These are phyloP conservation scores for Tanytarsus gracilentus DNA, from an alignment of 2,888 invertebrate species.

Conservation along the genomic window DNA sequence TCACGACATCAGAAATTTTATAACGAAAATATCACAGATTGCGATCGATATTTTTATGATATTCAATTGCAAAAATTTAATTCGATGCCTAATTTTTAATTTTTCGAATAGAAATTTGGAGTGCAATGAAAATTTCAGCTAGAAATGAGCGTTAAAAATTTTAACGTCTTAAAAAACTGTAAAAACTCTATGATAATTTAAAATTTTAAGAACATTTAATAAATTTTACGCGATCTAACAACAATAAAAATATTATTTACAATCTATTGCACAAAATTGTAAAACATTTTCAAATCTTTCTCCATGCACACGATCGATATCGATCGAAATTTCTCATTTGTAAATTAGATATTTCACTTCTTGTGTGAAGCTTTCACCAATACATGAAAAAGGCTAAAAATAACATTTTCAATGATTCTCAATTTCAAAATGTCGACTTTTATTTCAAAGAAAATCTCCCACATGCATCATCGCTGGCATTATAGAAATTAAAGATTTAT, in stretches of 20 bases:
- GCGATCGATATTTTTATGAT: too few species aligned
- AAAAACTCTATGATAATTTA: background rate
- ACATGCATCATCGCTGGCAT: background rate
- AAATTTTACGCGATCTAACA: background rate
- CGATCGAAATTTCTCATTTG: background rate
- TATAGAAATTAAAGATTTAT: background rate
- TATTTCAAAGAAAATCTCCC: background rate
- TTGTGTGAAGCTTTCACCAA: constrained; percentile 10
- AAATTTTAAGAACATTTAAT: background rate
- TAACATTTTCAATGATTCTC: constrained; percentile 25
- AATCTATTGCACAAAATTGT: too few species aligned
- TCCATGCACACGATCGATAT: background rate
- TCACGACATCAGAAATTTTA: too few species aligned
- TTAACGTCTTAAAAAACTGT: background rate
- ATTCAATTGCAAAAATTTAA: too few species aligned
- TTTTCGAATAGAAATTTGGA: background rate
- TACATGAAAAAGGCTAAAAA: constrained; percentile 15
- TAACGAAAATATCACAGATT: too few species aligned
- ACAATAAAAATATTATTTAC: too few species aligned
- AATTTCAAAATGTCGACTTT: background rate
- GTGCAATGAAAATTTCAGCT: background rate
- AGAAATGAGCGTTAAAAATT: background rate
- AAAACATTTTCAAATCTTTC: too few species aligned
- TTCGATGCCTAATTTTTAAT: too few species aligned
- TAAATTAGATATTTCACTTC: constrained; percentile 16